Percentiles rank a stretch among this genome's conserved stretches.
Evolutionary conservation across 1,140 invertebrate genomes (phyloP).

Genomic region (Heterodera schachtii): DNA sequence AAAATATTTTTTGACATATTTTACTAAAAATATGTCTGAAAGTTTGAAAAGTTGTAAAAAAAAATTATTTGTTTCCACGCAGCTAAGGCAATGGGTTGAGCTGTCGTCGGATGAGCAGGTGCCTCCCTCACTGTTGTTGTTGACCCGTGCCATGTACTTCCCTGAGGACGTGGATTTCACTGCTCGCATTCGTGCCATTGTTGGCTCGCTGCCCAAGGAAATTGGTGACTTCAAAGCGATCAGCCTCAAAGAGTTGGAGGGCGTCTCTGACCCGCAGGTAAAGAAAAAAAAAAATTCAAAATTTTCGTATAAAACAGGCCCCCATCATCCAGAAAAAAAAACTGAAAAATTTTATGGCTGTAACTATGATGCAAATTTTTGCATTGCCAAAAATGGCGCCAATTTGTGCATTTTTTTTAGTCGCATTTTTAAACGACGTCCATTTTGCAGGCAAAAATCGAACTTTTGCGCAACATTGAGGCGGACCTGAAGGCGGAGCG

Average conservation of each 20-base stretch:
- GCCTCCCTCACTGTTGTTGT: slow-evolving; percentile 84
- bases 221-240: slow-evolving; percentile 61
- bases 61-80: too few species aligned
- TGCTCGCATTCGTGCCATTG: slow-evolving; percentile 54
- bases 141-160: slow-evolving; percentile 77
- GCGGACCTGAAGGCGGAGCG: slow-evolving; percentile 52
- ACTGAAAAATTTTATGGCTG: too few species aligned
- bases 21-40: too few species aligned
- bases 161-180: slow-evolving; percentile 63
- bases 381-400: too few species aligned
- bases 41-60: too few species aligned
- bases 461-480: slow-evolving; percentile 57
- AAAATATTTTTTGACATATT: too few species aligned
- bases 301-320: too few species aligned
- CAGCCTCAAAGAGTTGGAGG: slow-evolving; percentile 63
- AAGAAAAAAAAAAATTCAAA: too few species aligned
- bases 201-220: slow-evolving; percentile 54
- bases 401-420: too few species aligned
- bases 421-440: too few species aligned
- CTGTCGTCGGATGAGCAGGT: slow-evolving; percentile 91
- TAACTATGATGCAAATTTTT: too few species aligned
- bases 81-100: slow-evolving; percentile 88
- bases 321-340: too few species aligned
- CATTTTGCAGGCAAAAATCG: slow-evolving; percentile 42
- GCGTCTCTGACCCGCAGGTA: slow-evolving; percentile 59